Base-by-base conservation (phyloP, 1,140 invertebrate species). In the Maniola jurtina region DNA sequence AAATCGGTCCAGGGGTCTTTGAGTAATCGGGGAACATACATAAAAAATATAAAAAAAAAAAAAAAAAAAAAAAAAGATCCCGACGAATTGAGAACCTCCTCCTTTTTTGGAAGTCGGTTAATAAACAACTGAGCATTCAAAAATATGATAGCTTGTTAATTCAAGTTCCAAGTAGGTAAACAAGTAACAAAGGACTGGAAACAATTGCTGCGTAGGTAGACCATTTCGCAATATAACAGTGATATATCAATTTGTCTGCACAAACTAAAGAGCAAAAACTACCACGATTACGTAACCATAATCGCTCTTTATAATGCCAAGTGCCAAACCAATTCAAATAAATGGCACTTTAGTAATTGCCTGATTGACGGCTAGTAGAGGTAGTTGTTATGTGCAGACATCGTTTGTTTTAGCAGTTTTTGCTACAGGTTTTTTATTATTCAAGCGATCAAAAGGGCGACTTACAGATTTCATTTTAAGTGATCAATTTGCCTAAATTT, bases 161-260 rank as follows among this genome's bases (percentile, higher is more conserved):
- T 25, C n/a, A 34, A 55, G 13, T 11, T 55, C 15, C 25, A 35
- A 61, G 16, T n/a, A n/a, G n/a, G n/a, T 58, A 67, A 67, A 40
- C 14, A 36, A 68, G 35, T 45, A 54, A 55, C 56, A 68, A 68
- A 68, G 64, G 68, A 71, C 64, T 52, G 69, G 42, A 42, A 9
- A 71, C 64, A 66, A 70, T 61, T 59, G 52, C 47, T 25, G 71
- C 61, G 73, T 78, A 66, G 75, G 75, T 33, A 61, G 73, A 57
- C 66, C 61, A 68, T 75, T 72, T 72, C 61, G 68, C 70, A 76
- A 74, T 70, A 64, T 66, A 66, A 52, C 34, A 68, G 60, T 67
- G 66, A 76, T 71, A 71, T 75, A 77, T 76, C 76, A 79, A 72
- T 76, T 74, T 73, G 68, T 66, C 57, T 9, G 52, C 8, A 34